Percentiles rank a stretch among this genome's conserved stretches.
Conservation (phyloP, 2,888 invertebrate genomes). For the Stegana nigrithorax region DNA sequence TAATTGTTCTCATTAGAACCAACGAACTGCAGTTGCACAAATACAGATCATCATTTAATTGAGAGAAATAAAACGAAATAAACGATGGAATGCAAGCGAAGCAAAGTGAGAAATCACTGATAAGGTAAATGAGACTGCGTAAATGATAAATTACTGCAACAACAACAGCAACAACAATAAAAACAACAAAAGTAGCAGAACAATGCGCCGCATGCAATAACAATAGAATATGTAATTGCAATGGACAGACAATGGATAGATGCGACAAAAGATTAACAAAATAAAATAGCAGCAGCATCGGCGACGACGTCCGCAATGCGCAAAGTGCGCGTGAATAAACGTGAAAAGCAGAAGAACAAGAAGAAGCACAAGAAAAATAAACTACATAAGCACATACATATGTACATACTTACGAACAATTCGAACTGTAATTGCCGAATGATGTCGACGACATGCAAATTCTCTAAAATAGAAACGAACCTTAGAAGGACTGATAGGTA, state of each 20-base stretch:
- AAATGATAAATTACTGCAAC: constrained; percentile 13
- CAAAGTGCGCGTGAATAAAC: neutral
- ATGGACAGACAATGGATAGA: too few species aligned
- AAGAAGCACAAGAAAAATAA: neutral
- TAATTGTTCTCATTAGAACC: too few species aligned
- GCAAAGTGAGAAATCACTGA: too few species aligned
- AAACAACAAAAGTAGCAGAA: neutral
- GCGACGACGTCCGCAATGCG: constrained; percentile 28
- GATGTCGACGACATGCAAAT: constrained; percentile 35
- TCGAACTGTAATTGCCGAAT: constrained; percentile 16
- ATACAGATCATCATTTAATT: too few species aligned
- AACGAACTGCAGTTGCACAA: too few species aligned
- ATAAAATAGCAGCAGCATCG: constrained; percentile 29
- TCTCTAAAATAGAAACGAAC: constrained; percentile 68
- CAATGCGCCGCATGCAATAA: too few species aligned
- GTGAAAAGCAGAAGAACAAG: neutral
- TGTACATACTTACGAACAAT: too few species aligned
- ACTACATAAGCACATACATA: neutral
- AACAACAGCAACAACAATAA: constrained; percentile 9
- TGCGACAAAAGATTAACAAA: too few species aligned
- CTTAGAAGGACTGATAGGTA: constrained; percentile 67
- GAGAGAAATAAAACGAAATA: neutral
- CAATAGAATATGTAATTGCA: constrained; percentile 19
- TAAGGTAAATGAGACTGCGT: neutral
- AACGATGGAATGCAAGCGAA: neutral